Percentiles rank a stretch among this genome's conserved stretches.
These are phyloP conservation scores for Psettodes erumei DNA, from an alignment of 2,113 vertebrate species.

Conservation along the genomic window DNA sequence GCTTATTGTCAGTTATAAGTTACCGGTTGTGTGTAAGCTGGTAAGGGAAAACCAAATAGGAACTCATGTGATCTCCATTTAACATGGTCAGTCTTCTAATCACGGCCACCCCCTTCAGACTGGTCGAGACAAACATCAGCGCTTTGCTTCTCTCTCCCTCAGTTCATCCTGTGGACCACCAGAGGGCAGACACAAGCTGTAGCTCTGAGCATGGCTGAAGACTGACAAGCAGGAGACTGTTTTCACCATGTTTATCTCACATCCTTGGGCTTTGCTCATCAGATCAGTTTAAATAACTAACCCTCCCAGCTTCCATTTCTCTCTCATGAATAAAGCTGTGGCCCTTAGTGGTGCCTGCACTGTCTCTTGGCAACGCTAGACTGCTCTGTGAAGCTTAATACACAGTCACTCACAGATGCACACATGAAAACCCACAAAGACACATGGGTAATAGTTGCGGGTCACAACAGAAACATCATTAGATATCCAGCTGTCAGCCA, in stretches of 20 bases:
- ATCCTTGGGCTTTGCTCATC: conserved; percentile 61
- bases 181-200: conserved; percentile 71
- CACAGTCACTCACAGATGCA: conserved; percentile 34
- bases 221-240: conserved; percentile 3
- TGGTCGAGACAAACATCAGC: too few relatives aligned
- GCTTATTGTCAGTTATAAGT: too few relatives aligned
- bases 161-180: conserved; percentile 44
- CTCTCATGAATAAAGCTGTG: conserved; percentile 74
- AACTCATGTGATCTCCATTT: too few relatives aligned
- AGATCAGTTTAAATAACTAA: conserved; percentile 71
- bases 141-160: background rate
- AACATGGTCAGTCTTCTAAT: too few relatives aligned
- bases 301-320: conserved; percentile 47
- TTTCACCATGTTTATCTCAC: conserved; percentile 68
- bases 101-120: too few relatives aligned
- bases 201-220: background rate
- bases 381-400: conserved; percentile 66
- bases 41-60: too few relatives aligned
- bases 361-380: conserved; percentile 60
- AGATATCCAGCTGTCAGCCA: conserved; percentile 74
- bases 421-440: conserved; percentile 28
- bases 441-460: conserved; percentile 68
- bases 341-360: conserved; percentile 59
- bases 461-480: conserved; percentile 78
- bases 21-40: too few relatives aligned